These are phyloP conservation scores for Suricata suricatta DNA, from an alignment of 2,113 vertebrate genomes.

Conservation along the genomic window DNA sequence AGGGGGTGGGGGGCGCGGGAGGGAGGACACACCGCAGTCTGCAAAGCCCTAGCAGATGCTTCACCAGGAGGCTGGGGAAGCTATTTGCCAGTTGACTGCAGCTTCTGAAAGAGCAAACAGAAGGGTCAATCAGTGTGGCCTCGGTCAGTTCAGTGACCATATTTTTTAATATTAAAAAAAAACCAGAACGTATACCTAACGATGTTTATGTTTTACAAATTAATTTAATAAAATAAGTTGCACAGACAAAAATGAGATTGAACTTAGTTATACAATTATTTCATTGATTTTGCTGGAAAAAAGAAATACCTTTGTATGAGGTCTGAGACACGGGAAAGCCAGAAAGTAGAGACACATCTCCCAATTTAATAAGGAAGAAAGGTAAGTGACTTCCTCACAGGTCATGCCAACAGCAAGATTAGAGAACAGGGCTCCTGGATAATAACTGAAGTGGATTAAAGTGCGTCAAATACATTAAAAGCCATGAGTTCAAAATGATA, in stretches of 20 bases:
- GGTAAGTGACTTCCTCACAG: neutral
- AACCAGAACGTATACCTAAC: neutral
- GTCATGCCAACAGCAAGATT: neutral
- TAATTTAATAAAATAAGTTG: constrained; percentile 10
- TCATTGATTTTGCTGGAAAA: neutral
- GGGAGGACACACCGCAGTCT: neutral
- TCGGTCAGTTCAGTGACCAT: constrained; percentile 2
- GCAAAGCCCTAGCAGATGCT: constrained; percentile 43
- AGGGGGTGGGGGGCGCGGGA: fast-evolving
- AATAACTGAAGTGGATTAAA: neutral
- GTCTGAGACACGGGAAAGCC: neutral
- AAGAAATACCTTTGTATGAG: neutral
- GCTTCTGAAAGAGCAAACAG: constrained; percentile 63
- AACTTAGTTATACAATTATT: neutral
- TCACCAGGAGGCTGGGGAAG: constrained; percentile 25
- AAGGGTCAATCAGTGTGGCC: neutral
- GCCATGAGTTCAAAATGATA: neutral
- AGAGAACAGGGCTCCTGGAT: neutral
- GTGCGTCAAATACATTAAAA: neutral
- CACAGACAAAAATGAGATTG: neutral
- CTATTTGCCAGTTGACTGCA: constrained; percentile 65
- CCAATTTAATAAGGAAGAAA: neutral
- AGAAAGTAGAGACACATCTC: neutral
- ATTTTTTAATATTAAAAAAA: neutral
- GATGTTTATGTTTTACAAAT: neutral